Evolutionary conservation across 2,888 invertebrate species (phyloP), one percentile per base, ranked within the genome.

Genomic region (Dicranocentrus wangi): DNA sequence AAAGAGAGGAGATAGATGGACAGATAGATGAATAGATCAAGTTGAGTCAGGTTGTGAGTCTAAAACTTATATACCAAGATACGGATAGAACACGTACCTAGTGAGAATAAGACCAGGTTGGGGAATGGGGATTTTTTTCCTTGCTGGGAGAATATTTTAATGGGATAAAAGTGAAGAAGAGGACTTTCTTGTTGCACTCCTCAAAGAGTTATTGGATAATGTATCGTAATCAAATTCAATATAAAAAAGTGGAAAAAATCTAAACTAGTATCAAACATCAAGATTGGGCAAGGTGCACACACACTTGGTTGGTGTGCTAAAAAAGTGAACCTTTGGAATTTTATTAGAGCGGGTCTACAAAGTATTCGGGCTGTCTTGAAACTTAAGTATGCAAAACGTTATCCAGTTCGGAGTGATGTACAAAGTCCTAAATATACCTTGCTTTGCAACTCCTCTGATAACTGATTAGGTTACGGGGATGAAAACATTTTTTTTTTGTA

Each of bases 1-100:
- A 81, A 69, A 82, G 69, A 39, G 73, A 58, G 69, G 78, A 82
- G 78, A 60, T 71, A 78, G 63, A 71, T 63, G 78, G 71, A 78
- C 66, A 66, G 66, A 66, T 66, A 66, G 47, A 66, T 43, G 65
- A 70, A 70, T 53, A 70, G 78, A 78, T 70, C 78, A 69, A 53
- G 68, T 53, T 53, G 42, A 42, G 60, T 72, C 51, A 53, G 28
- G 63, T 63, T 53, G 25, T 25, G 47, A 47, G 60, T 32, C 10
- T 3, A 10, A 32, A 32, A n/a, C n/a, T n/a, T n/a, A n/a, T n/a
- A n/a, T n/a, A n/a, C n/a, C n/a, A n/a, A n/a, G n/a, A n/a, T 32
- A 32, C 32, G 32, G 32, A 10, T 10, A 32, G n/a, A n/a, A n/a
- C n/a, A n/a, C n/a, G n/a, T n/a, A n/a, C n/a, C n/a, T n/a, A n/a